Base-by-base conservation (phyloP, 2,888 invertebrate genomes). In the Zeuzera pyrina region DNA sequence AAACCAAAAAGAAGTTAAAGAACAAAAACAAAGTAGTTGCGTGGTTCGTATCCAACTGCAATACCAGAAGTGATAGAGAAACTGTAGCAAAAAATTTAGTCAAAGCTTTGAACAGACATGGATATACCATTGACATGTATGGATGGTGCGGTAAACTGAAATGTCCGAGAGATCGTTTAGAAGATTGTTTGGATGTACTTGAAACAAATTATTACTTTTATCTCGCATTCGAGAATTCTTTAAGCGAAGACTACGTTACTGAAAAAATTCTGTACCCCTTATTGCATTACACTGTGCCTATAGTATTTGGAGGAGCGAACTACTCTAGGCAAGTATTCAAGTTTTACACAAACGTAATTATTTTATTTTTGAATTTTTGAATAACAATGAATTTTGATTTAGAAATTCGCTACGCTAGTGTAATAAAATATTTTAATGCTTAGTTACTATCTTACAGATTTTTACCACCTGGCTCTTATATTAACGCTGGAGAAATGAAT, bases 241-340 rank as follows among this genome's bases (percentile, higher is more conserved):
- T 69, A 1, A 44, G 57, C 16, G 59, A 64, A 30, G 81, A 83
- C 43, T 81, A 74, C 34, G 73, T 79, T 6, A 69, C 77, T 1
- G 77, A 76, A 33, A 68, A 69, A 30, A 26, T 78, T 29, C 36
- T 77, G 36, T 54, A 71, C 43, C 60, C 85, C 2, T 50, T 86
- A 29, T 83, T 85, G 42, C 85, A 87, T 63, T 84, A 86, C 49
- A 72, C 88, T 2, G 78, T 91, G 11, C 91, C 91, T 1, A 84
- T 91, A 15, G 90, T 89, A 4, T 89, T 85, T 69, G 90, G 91
- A 2, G 89, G 87, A n/a, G 87, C 87, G 12, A 84, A 91, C 65
- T 91, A 91, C 63, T 64, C 61, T 1, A 66, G 76, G 77, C 76
- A 51, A 30, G 25, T 25, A 11, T n/a, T n/a, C n/a, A n/a, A n/a